phyloP scores from a whole-genome alignment of 1,140 invertebrate genomes.

The Lysiphlebus fabarum region DNA sequence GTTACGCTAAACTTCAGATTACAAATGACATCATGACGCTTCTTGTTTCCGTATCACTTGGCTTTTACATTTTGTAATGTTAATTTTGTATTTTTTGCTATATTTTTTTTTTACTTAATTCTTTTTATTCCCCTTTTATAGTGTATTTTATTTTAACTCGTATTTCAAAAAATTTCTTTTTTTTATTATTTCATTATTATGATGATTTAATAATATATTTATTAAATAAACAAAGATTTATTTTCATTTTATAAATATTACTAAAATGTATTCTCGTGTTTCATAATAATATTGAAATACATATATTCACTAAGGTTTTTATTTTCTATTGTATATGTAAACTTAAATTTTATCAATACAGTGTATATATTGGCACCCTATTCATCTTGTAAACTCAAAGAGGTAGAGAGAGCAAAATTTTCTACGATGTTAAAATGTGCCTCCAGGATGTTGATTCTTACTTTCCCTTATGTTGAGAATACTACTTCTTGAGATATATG shows the following conservation, averaged over 20 bases:
- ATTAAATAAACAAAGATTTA: not conserved
- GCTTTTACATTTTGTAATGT: conserved; percentile 1
- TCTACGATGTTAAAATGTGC: too few species aligned
- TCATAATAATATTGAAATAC: conserved; percentile 20
- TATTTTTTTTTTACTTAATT: not conserved
- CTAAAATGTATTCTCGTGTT: conserved; percentile 20
- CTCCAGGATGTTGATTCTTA: too few species aligned
- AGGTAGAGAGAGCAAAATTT: too few species aligned
- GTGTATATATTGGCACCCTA: too few species aligned
- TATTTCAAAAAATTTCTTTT: not conserved
- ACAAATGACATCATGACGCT: conserved; percentile 36
- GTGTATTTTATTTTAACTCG: not conserved
- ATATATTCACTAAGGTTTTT: not conserved
- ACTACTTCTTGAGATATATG: too few species aligned
- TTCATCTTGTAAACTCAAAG: too few species aligned
- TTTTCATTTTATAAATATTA: conserved; percentile 13
- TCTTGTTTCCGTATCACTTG: conserved; percentile 12
- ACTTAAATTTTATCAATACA: too few species aligned
- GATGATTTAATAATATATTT: conserved; percentile 4
- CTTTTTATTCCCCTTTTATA: not conserved
- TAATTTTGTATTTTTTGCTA: not conserved
- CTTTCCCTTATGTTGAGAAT: too few species aligned
- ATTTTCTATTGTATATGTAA: not conserved
- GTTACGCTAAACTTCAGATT: conserved; percentile 31
- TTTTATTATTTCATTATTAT: not conserved